These are phyloP conservation scores for Propithecus perrieri DNA, from an alignment of 2,797 vertebrate species.

Conservation along the genomic window DNA sequence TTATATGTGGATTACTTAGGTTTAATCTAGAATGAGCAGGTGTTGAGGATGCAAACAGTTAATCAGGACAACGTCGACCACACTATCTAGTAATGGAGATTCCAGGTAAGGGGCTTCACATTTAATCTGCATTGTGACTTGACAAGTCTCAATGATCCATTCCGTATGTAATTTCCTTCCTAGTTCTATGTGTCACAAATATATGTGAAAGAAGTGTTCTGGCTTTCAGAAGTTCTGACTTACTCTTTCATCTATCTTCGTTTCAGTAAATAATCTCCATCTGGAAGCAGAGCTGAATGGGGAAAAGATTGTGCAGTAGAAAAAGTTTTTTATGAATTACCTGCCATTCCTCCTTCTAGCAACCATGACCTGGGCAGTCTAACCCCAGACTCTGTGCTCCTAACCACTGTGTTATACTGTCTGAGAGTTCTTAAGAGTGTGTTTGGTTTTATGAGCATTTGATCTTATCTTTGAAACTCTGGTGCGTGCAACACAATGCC, in stretches of 20 bases:
- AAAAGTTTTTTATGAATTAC: slow-evolving; percentile 13
- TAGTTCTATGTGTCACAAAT: neutral
- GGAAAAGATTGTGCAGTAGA: neutral
- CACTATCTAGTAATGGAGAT: neutral
- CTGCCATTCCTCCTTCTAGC: slow-evolving; percentile 30
- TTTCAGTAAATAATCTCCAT: neutral
- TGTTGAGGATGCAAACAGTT: neutral
- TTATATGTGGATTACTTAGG: neutral
- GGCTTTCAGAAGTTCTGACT: neutral
- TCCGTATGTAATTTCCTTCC: neutral
- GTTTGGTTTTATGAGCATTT: slow-evolving; percentile 44
- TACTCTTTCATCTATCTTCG: slow-evolving; percentile 28
- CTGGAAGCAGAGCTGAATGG: slow-evolving; percentile 23
- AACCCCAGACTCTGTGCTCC: neutral
- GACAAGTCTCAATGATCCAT: neutral
- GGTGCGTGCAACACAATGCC: slow-evolving; percentile 9
- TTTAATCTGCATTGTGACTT: neutral
- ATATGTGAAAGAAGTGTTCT: neutral
- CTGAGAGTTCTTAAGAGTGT: slow-evolving; percentile 8
- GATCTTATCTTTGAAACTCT: slow-evolving; percentile 61
- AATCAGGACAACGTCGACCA: neutral
- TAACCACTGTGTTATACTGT: neutral
- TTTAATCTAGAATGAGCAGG: neutral
- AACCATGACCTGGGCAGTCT: neutral
- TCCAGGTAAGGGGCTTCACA: neutral